Percentiles rank a stretch among this genome's conserved stretches.
phyloP scores from a whole-genome alignment of 2,797 vertebrate genomes.

The Trachurus trachurus region DNA sequence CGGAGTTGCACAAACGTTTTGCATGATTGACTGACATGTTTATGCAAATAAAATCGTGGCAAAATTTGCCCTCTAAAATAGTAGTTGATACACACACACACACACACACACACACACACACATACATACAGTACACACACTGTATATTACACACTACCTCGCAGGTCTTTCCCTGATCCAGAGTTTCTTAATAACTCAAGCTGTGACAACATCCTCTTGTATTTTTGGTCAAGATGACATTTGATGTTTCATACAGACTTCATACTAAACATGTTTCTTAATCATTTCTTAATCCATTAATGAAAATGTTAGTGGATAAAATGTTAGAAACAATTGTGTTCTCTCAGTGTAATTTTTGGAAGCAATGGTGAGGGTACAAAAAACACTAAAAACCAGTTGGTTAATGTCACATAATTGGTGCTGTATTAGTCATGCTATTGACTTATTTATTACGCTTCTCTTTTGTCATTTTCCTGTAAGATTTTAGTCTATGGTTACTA shows the following conservation, averaged over 20 bases:
- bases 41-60: conserved; percentile 43
- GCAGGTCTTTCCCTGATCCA: background rate
- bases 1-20: conserved; percentile 24
- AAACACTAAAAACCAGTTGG: no score
- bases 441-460: no score
- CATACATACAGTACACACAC: no score
- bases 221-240: background rate
- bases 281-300: background rate
- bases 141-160: no score
- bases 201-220: background rate
- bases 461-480: no score
- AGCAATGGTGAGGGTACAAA: background rate
- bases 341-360: background rate
- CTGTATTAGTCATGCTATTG: no score
- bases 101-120: no score
- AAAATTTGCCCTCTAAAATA: conserved; percentile 42
- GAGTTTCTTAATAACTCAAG: background rate
- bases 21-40: conserved; percentile 30
- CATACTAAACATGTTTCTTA: background rate
- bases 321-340: background rate
- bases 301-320: background rate
- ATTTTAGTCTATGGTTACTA: background rate
- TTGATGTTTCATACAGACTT: background rate
- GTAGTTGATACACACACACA: no score
- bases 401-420: no score